These are phyloP conservation scores for Accipiter cooperii DNA, from an alignment of 2,113 vertebrate genomes.

Conservation along the genomic window DNA sequence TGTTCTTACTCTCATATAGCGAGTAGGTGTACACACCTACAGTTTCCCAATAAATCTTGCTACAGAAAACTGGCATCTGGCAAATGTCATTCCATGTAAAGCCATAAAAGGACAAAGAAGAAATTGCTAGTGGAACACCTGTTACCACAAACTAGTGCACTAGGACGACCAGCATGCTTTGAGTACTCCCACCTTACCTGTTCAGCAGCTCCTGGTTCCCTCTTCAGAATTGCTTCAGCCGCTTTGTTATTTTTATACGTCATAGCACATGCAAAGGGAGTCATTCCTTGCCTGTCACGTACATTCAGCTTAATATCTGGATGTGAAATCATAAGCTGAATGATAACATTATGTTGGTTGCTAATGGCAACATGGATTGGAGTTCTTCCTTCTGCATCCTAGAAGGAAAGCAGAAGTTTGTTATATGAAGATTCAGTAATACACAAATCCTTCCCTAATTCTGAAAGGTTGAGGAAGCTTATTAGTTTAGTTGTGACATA, in stretches of 20 bases:
- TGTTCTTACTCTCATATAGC: not conserved
- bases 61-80: not conserved
- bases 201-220: conserved; percentile 93
- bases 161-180: not conserved
- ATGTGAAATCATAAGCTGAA: conserved; percentile 94
- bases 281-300: conserved; percentile 93
- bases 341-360: conserved; percentile 92
- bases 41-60: not conserved
- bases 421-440: not conserved
- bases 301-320: conserved; percentile 89
- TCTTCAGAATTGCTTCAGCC: conserved; percentile 92
- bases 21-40: not conserved
- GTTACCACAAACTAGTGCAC: not conserved
- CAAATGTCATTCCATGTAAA: not conserved
- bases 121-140: not conserved
- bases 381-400: conserved; percentile 95
- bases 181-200: conserved; percentile 75
- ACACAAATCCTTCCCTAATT: not conserved
- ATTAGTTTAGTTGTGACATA: not conserved
- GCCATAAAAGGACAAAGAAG: not conserved
- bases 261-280: conserved; percentile 97
- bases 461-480: not conserved
- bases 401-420: not conserved
- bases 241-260: conserved; percentile 97
- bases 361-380: conserved; percentile 94